phyloP scores from a whole-genome alignment of 2,113 vertebrate genomes.

The Machaerirhynchus nigripectus region DNA sequence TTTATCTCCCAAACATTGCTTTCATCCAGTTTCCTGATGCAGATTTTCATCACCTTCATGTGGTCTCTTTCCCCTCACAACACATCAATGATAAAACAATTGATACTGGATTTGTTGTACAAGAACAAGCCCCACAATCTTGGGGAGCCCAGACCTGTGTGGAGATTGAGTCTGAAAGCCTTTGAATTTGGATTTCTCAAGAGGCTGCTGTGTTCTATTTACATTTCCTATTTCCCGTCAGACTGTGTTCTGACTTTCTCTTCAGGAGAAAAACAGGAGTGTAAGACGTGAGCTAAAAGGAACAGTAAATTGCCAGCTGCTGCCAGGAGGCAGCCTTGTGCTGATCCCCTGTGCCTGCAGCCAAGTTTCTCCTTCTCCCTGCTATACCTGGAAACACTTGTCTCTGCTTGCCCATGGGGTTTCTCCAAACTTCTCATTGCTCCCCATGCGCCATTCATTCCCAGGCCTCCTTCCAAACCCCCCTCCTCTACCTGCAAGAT shows the following conservation, averaged over 20 bases:
- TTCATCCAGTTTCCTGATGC: background rate
- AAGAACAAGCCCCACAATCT: background rate
- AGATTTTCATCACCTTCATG: background rate
- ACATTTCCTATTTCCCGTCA: conserved; percentile 48
- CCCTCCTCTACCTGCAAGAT: background rate
- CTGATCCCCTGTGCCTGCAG: background rate
- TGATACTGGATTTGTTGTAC: background rate
- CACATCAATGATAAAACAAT: background rate
- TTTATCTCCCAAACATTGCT: background rate
- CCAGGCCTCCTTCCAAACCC: background rate
- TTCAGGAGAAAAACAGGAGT: background rate
- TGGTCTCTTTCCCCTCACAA: background rate
- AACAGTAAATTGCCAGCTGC: background rate
- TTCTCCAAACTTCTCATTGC: background rate
- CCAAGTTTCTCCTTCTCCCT: background rate
- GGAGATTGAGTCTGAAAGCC: background rate
- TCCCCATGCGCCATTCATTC: background rate
- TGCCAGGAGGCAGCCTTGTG: background rate
- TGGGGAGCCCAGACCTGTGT: background rate
- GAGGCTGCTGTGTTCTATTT: conserved; percentile 21
- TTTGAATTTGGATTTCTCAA: background rate
- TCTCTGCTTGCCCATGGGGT: background rate
- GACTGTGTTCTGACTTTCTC: conserved; percentile 15
- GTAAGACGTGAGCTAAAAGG: background rate
- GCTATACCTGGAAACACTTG: background rate